These are phyloP conservation scores for Trididemnum clinides DNA, from an alignment of 23 tunicate genomes.

Conservation along the genomic window DNA sequence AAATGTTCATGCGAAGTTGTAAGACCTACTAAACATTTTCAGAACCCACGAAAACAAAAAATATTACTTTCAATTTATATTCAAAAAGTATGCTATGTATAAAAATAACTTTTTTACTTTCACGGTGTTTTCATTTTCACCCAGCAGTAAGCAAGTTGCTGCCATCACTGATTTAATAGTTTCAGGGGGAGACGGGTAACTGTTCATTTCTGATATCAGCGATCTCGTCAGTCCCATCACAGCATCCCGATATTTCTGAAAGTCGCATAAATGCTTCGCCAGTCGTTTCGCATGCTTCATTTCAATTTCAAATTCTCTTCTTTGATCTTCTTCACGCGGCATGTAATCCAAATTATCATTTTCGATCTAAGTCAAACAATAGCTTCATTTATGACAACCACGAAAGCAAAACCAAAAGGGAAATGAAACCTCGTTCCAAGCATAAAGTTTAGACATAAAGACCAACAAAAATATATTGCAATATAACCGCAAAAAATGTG, in stretches of 20 bases:
- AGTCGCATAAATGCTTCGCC: constrained; percentile 36
- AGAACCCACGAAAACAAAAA: no score
- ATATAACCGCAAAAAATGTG: no score
- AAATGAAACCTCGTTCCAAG: no score
- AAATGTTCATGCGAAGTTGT: no score
- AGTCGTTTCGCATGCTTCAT: constrained; percentile 35
- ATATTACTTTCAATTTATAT: no score
- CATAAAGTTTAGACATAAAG: no score
- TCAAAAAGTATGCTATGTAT: no score
- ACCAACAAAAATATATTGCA: no score
- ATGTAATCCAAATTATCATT: constrained; percentile 43
- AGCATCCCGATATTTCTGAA: constrained; percentile 39
- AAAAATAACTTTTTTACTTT: no score
- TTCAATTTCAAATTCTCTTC: constrained; percentile 36
- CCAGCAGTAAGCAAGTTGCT: constrained; percentile 73
- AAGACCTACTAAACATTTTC: no score
- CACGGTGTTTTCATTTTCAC: constrained; percentile 66
- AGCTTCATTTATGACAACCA: background rate
- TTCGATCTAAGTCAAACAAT: constrained; percentile 41
- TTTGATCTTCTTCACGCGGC: constrained; percentile 24
- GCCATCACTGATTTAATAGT: constrained; percentile 64
- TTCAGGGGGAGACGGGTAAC: constrained; percentile 77
- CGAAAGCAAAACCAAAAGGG: no score
- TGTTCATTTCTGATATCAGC: constrained; percentile 70
- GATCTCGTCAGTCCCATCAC: constrained; percentile 70